Percentiles rank a stretch among this genome's conserved stretches.
phyloP scores from a whole-genome alignment of 2,797 vertebrate genomes.

The Sphaeramia orbicularis region DNA sequence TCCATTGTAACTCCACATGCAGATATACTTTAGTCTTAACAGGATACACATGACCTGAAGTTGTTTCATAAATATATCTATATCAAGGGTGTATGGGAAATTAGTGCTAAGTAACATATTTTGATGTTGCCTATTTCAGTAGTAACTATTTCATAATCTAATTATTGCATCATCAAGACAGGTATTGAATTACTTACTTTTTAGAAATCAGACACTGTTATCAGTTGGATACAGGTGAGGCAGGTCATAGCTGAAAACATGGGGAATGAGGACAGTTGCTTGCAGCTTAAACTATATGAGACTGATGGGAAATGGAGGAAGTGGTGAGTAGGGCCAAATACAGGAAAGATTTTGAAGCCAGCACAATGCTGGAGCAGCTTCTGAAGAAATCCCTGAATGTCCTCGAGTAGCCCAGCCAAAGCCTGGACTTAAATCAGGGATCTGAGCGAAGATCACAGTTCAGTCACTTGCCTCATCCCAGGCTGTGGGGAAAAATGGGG shows the following conservation, averaged over 20 bases:
- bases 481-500: constrained; percentile 24
- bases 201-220: too few species aligned
- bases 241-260: not conserved
- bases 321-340: constrained; percentile 21
- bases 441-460: constrained; percentile 38
- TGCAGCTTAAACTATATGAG: constrained; percentile 13
- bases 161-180: too few species aligned
- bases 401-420: constrained; percentile 33
- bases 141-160: too few species aligned
- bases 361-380: constrained; percentile 34
- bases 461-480: constrained; percentile 24
- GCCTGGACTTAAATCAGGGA: constrained; percentile 43
- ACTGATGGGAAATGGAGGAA: constrained; percentile 18
- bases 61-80: too few species aligned
- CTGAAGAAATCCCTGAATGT: constrained; percentile 18
- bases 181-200: too few species aligned
- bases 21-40: too few species aligned
- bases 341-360: constrained; percentile 41
- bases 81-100: too few species aligned
- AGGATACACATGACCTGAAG: too few species aligned
- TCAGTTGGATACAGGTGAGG: not conserved
- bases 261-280: not conserved
- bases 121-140: too few species aligned
- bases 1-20: too few species aligned
- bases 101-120: too few species aligned